Evolutionary conservation across 2,888 invertebrate species (phyloP).

Genomic region (Ormyrus thymus): DNA sequence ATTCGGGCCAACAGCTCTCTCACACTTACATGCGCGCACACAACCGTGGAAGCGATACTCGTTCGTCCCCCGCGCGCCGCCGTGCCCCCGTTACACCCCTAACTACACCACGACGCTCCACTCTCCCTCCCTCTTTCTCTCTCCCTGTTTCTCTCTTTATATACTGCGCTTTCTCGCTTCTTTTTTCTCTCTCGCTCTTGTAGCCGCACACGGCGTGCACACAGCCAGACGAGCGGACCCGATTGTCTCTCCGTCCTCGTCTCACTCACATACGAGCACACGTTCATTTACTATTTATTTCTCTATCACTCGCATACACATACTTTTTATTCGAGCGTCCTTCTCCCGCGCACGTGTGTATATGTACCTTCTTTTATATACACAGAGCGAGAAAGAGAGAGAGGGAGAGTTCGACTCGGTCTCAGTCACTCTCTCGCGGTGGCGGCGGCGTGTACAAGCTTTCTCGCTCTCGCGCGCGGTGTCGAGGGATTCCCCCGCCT

Average conservation of each 20-base stretch:
- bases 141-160: slow-evolving; percentile 22
- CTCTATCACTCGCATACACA: slow-evolving; percentile 8
- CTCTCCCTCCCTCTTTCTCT: slow-evolving; percentile 28
- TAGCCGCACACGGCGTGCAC: slow-evolving; percentile 1
- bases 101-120: slow-evolving; percentile 44
- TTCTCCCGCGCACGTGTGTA: slow-evolving; percentile 10
- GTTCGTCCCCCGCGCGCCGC: slow-evolving; percentile 43
- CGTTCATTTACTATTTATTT: slow-evolving; percentile 23
- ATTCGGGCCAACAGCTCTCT: slow-evolving; percentile 10
- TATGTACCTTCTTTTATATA: slow-evolving; percentile 16
- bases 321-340: background rate
- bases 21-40: slow-evolving; percentile 55
- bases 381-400: background rate
- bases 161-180: background rate
- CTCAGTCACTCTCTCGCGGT: too few species aligned
- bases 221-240: background rate
- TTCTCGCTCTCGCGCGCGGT: slow-evolving; percentile 12
- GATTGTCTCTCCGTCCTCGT: background rate
- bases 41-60: slow-evolving; percentile 29
- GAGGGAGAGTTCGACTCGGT: too few species aligned
- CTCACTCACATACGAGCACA: slow-evolving; percentile 8
- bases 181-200: slow-evolving; percentile 34
- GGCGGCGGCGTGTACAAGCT: background rate
- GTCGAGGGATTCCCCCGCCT: slow-evolving; percentile 13
- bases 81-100: slow-evolving; percentile 56